These are phyloP conservation scores for Sebastes paucispinis DNA, from an alignment of 2,797 vertebrate species.

Conservation along the genomic window DNA sequence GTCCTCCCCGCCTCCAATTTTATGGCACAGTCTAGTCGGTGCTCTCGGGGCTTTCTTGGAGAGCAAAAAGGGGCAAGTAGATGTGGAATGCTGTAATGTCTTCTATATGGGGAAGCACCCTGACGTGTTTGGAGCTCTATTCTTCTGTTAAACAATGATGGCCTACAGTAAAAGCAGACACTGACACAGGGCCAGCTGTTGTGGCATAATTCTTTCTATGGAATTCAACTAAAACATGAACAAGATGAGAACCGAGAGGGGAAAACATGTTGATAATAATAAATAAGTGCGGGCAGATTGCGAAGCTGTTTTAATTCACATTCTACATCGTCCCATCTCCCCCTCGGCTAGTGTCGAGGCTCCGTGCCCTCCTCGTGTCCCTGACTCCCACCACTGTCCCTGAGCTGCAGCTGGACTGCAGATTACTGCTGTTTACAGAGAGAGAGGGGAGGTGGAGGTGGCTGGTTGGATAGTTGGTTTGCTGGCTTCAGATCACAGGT, in stretches of 20 bases:
- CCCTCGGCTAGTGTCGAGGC: neutral
- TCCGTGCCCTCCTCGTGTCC: constrained; percentile 29
- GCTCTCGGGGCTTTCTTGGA: constrained; percentile 50
- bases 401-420: constrained; percentile 69
- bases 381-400: constrained; percentile 59
- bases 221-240: neutral
- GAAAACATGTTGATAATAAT: neutral
- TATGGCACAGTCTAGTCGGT: constrained; percentile 61
- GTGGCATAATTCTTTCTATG: neutral
- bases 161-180: constrained; percentile 10
- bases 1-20: constrained; percentile 58
- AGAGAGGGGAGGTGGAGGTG: constrained; percentile 41
- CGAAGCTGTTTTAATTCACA: neutral
- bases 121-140: constrained; percentile 17
- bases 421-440: constrained; percentile 65
- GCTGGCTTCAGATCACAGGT: constrained; percentile 70
- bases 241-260: neutral
- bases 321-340: neutral
- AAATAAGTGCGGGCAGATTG: neutral
- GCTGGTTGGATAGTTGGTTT: constrained; percentile 29
- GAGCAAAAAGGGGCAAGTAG: constrained; percentile 31
- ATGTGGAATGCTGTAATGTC: constrained; percentile 54
- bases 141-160: constrained; percentile 33
- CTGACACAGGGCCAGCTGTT: constrained; percentile 3
- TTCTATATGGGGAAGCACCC: constrained; percentile 41